Percentiles rank a stretch among this genome's conserved stretches.
phyloP scores from a whole-genome alignment of 53 echinoderm and acorn worm genomes.

The Crossaster papposus region DNA sequence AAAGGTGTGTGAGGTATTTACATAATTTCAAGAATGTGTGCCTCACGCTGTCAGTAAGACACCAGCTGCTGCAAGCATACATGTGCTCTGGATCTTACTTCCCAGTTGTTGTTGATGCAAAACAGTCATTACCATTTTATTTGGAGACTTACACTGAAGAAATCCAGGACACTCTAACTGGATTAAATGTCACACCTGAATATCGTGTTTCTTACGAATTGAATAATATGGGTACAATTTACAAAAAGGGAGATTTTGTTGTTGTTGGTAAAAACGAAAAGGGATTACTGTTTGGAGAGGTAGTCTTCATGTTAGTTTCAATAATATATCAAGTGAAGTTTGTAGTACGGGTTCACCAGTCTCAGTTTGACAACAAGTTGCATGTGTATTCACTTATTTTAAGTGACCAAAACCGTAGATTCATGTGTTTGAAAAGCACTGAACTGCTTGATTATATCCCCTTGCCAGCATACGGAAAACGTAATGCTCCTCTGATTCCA shows the following conservation, averaged over 20 bases:
- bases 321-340: constrained; percentile 17
- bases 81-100: constrained; percentile 45
- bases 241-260: constrained; percentile 48
- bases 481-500: constrained; percentile 32
- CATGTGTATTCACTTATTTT: constrained; percentile 9
- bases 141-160: constrained; percentile 46
- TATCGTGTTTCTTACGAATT: constrained; percentile 49
- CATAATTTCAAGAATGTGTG: constrained; percentile 58
- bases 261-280: constrained; percentile 28
- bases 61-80: constrained; percentile 58
- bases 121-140: constrained; percentile 54
- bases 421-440: constrained; percentile 28
- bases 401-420: background rate
- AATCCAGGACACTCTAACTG: constrained; percentile 34
- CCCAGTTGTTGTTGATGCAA: constrained; percentile 4
- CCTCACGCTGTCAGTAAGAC: constrained; percentile 41
- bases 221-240: background rate
- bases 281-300: constrained; percentile 41
- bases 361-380: constrained; percentile 13
- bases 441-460: constrained; percentile 34
- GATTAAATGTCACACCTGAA: constrained; percentile 21
- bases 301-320: constrained; percentile 3
- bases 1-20: constrained; percentile 48
- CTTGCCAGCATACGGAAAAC: constrained; percentile 25
- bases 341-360: constrained; percentile 8